Base-by-base conservation (phyloP, 2,888 invertebrate species). In the Hypercompe scribonia region DNA sequence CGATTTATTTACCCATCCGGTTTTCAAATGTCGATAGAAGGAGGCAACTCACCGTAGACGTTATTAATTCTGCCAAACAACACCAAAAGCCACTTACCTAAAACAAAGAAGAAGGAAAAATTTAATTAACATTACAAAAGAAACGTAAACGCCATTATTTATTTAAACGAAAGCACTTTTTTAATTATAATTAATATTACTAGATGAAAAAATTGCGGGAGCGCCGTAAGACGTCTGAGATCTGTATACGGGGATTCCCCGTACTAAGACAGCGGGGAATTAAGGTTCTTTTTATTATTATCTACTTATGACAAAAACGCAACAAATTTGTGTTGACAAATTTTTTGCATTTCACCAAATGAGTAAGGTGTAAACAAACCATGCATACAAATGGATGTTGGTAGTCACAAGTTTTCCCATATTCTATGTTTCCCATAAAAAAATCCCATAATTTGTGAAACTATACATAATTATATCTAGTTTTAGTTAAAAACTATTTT, bases 111-210 rank as follows among this genome's bases (percentile, higher is more conserved):
- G 87, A 80, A 82, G 86, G 90, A 89, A 91, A 91, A 92, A 92
- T 89, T 93, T 94, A 94, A 94, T 94, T 94, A 93, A 91, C 91
- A 94, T 93, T 89, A 94, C 92, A 93, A 93, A 92, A 91, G 90
- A 84, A 83, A 83, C 80, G 87, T 87, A 87, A 85, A 85, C 83
- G 85, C 89, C 90, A 89, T 93, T 92, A 94, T 94, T 95, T 94
- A 94, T 95, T 93, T 91, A 92, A 81, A 90, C 90, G 91, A 92
- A 92, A 93, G 90, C 87, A 90, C 88, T 90, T 92, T 90, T 93
- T 93, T 93, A 93, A 94, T 95, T 94, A 93, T 92, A 94, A 95
- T 94, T 94, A 94, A 94, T 94, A 93, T 95, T 92, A 93, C 91
- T 92, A 93, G 91, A 89, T 84, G 86, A 83, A 88, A 89, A 88